Evolutionary conservation across 2,797 vertebrate species (phyloP).

Genomic region (Dallia pectoralis): DNA sequence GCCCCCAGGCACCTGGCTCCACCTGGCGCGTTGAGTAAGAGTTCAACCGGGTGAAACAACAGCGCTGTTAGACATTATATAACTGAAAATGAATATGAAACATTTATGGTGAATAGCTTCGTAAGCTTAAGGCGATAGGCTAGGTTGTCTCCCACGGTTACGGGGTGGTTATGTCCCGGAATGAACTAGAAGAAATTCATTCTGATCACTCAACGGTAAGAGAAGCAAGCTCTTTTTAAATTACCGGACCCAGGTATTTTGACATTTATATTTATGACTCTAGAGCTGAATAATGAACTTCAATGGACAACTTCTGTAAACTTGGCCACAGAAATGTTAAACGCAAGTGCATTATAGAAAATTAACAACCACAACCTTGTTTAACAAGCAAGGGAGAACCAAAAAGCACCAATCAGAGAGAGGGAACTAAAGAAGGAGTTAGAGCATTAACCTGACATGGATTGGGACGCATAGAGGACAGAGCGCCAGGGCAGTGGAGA

Average conservation of each 20-base stretch:
- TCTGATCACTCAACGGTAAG: slow-evolving; percentile 26
- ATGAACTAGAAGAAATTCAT: slow-evolving; percentile 20
- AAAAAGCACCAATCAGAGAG: slow-evolving; percentile 13
- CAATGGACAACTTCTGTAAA: slow-evolving; percentile 49
- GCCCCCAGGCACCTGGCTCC: slow-evolving; percentile 56
- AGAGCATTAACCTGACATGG: slow-evolving; percentile 69
- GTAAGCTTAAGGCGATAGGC: slow-evolving; percentile 43
- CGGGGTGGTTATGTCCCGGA: slow-evolving; percentile 35
- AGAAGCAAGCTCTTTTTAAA: slow-evolving; percentile 48
- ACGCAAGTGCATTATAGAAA: slow-evolving; percentile 48
- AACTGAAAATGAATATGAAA: slow-evolving; percentile 36
- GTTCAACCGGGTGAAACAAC: slow-evolving; percentile 44
- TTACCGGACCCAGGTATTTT: too few relatives aligned
- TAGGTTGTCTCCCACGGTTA: neutral
- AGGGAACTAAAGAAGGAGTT: slow-evolving; percentile 48
- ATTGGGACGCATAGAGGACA: slow-evolving; percentile 60
- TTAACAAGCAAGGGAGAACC: slow-evolving; percentile 6
- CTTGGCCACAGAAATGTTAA: slow-evolving; percentile 59
- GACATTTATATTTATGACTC: slow-evolving; percentile 24
- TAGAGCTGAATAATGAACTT: neutral
- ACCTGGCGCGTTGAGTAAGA: slow-evolving; percentile 55
- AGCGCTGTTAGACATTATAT: slow-evolving; percentile 36
- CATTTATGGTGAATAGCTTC: slow-evolving; percentile 45
- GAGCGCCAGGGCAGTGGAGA: slow-evolving; percentile 69
- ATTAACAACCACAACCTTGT: slow-evolving; percentile 60